A percentile compares a stretch with the other conserved stretches of the same genome.
Evolutionary conservation across 2,113 vertebrate species (phyloP).

Genomic region (Atlantisia rogersi): DNA sequence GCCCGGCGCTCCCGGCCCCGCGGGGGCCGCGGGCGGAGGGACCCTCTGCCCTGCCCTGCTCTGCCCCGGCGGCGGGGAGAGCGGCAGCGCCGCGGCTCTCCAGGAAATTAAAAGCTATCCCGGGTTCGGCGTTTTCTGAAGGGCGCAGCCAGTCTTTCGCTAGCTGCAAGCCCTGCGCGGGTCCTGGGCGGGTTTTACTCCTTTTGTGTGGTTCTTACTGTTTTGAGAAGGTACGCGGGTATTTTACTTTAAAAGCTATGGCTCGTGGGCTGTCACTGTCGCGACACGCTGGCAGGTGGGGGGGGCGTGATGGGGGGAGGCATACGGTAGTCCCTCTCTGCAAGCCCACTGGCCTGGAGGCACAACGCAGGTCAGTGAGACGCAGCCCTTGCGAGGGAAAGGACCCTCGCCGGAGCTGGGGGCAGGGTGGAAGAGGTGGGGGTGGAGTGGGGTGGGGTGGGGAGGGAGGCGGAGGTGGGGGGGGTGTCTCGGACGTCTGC

Average conservation of each 20-base stretch:
- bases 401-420: accelerated
- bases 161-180: neutral
- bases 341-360: neutral
- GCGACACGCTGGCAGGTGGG: neutral
- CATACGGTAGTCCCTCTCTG: neutral
- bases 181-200: neutral
- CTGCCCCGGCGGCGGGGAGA: neutral
- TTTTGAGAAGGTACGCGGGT: neutral
- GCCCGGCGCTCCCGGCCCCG: neutral
- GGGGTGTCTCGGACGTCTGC: too few species aligned
- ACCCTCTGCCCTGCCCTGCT: too few species aligned
- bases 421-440: neutral
- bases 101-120: conserved; percentile 29
- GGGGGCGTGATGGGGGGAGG: too few species aligned
- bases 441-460: too few species aligned
- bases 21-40: accelerated
- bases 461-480: too few species aligned
- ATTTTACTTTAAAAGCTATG: accelerated
- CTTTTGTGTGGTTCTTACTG: accelerated
- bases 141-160: neutral
- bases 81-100: too few species aligned
- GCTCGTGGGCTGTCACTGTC: accelerated
- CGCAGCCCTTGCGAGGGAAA: neutral
- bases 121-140: neutral
- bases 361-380: neutral